Base-by-base conservation (phyloP, 2,888 invertebrate genomes). In the Dorcus parallelipipedus region DNA sequence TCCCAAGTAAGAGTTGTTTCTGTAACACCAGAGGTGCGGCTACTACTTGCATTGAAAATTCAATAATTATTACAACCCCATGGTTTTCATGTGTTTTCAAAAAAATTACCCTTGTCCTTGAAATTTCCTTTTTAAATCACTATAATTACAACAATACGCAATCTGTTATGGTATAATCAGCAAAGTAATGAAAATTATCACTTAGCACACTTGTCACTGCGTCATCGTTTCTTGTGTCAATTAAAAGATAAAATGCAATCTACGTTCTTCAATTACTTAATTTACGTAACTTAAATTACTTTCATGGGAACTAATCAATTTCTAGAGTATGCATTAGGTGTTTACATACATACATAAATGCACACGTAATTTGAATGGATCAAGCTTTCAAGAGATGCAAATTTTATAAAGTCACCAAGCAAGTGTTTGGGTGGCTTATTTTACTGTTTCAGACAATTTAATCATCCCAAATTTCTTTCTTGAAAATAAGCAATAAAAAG, bases 1-100 rank as follows among this genome's bases (percentile, higher is more conserved):
- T 54, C 54, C 48, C 41, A 54, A 47, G 47, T 48, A 55, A 49
- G 49, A 48, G 33, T 41, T 42, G 49, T 49, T 42, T 45, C 23
- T 54, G n/a, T 49, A 33, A 9, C 54, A 49, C 54, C 39, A n/a
- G 42, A 55, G 49, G 50, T 51, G 56, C 38, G 51, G 23, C 38
- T 42, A 43, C 43, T 10, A 20, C 38, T 20, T 33, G 45, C 47
- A 45, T 38, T 38, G 20, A 45, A 45, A 50, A 39, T 33, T 50
- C 40, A 50, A 39, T 40, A 50, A 50, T 50, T 50, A 50, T 39
- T 40, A 9, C 39, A 20, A 38, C 40, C 50, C 23, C 4, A 17
- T 7, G 9, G 50, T 40, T 9, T 7, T 45, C 39, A 20, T 39
- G 17, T 39, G 9, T 50, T 9, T 14, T 17, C 40, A 14, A 26